Base-by-base conservation (phyloP, 2,888 invertebrate genomes). In the Torymus aiolomorphi region DNA sequence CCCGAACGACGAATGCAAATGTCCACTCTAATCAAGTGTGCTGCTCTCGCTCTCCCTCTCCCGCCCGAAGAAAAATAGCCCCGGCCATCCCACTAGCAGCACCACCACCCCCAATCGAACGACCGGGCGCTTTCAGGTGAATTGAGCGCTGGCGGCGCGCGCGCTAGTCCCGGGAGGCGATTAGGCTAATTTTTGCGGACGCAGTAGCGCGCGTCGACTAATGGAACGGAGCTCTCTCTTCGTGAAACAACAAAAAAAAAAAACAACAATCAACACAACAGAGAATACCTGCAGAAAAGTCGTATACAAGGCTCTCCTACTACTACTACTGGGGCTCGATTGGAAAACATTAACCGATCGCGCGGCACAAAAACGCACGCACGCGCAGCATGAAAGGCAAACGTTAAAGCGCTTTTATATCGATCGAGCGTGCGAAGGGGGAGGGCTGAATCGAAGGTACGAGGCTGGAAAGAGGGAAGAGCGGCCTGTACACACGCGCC, bases 171-270 rank as follows among this genome's bases (percentile, higher is more conserved):
- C 42, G 42, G 42, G 42, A 42, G 18, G 54, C 78, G 73, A 78
- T 78, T 73, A 78, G 56, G 78, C 78, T 78, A 73, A 73, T 78
- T 78, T 78, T 56, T 61, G 61, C 61, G 52, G 62, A 62, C 65
- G 65, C 73, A 71, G 61, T 14, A 20, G 63, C 61, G 63, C 20
- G 67, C 51, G 59, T 16, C 52, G 20, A 31, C 75, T 75, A 75
- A 75, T 75, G 75, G 75, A 67, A 75, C 63, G 52, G 31, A 31
- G 31, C 24, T 42, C 42, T 42, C 42, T 42, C 42, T 42, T 42
- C 8, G 8, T 42, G 49, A 52, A 54, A 14, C 20, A 20, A n/a
- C n/a, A 24, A 52, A 20, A 20, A n/a, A 49, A 52, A 61, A n/a
- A 51, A 52, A 61, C 8, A n/a, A 31, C 13, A 49, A 16, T 11